Conservation (phyloP, 2,797 vertebrate genomes). For the Gadopsis bispinosus region DNA sequence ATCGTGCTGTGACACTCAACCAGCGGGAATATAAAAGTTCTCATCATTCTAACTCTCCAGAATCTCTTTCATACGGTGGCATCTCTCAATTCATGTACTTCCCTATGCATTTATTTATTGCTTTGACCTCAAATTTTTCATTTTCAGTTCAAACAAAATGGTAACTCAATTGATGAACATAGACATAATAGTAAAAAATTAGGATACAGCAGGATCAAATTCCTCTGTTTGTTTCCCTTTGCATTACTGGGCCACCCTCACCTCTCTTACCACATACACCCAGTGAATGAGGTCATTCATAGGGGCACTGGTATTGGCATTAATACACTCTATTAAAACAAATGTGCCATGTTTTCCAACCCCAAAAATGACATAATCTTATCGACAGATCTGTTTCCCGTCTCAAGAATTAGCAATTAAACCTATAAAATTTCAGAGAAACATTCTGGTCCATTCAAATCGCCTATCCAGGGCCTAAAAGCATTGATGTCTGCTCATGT, state of each 20-base stretch:
- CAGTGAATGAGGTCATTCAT: constrained; percentile 72
- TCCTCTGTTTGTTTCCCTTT: constrained; percentile 70
- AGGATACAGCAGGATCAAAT: constrained; percentile 73
- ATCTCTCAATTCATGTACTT: constrained; percentile 83
- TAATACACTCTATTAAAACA: constrained; percentile 40
- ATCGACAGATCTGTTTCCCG: constrained; percentile 41
- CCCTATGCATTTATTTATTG: constrained; percentile 84
- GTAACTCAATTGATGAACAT: constrained; percentile 79
- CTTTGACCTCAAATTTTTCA: constrained; percentile 75
- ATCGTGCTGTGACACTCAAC: constrained; percentile 45
- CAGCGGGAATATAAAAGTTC: constrained; percentile 35
- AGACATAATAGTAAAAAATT: constrained; percentile 64
- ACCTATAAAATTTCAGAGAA: constrained; percentile 38
- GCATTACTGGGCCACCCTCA: constrained; percentile 72
- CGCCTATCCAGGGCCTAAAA: constrained; percentile 77
- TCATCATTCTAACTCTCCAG: constrained; percentile 64
- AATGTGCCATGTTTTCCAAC: constrained; percentile 65
- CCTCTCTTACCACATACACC: constrained; percentile 68
- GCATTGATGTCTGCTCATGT: constrained; percentile 65
- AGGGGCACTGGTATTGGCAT: constrained; percentile 54
- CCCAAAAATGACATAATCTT: constrained; percentile 82
- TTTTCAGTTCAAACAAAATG: constrained; percentile 82
- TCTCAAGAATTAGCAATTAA: constrained; percentile 36
- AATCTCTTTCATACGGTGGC: constrained; percentile 68
- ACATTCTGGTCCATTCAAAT: constrained; percentile 58